Evolutionary conservation across 2,113 vertebrate species (phyloP).

Genomic region (Semnornis frantzii): DNA sequence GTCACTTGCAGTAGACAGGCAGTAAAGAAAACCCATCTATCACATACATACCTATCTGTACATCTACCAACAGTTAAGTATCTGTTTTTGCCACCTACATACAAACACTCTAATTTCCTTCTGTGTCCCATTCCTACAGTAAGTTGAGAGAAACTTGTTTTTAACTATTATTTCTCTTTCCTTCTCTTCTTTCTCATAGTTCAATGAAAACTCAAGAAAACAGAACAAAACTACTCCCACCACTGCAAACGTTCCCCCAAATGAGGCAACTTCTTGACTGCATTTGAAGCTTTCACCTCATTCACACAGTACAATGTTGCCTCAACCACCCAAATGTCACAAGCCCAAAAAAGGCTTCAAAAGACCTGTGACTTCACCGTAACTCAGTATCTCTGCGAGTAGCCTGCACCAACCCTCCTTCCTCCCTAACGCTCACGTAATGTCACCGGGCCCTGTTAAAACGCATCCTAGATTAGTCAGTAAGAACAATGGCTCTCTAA

Average conservation of each 20-base stretch:
- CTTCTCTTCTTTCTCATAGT: not conserved
- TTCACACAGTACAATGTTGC: not conserved
- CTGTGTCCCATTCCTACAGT: not conserved
- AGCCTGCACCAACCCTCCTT: not conserved
- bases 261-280: not conserved
- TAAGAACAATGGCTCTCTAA: not conserved
- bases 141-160: not conserved
- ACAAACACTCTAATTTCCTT: not conserved
- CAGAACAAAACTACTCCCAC: not conserved
- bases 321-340: not conserved
- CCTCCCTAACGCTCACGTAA: not conserved
- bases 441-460: not conserved
- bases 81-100: not conserved
- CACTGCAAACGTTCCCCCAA: not conserved
- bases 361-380: rapidly evolving
- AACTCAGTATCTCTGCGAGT: not conserved
- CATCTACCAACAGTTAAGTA: not conserved
- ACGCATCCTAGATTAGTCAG: not conserved
- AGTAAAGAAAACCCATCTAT: not conserved
- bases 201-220: not conserved
- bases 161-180: not conserved
- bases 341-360: not conserved
- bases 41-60: not conserved
- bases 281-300: not conserved
- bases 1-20: not conserved